Base-by-base conservation (phyloP, 2,113 vertebrate species). In the Pimephales promelas region DNA sequence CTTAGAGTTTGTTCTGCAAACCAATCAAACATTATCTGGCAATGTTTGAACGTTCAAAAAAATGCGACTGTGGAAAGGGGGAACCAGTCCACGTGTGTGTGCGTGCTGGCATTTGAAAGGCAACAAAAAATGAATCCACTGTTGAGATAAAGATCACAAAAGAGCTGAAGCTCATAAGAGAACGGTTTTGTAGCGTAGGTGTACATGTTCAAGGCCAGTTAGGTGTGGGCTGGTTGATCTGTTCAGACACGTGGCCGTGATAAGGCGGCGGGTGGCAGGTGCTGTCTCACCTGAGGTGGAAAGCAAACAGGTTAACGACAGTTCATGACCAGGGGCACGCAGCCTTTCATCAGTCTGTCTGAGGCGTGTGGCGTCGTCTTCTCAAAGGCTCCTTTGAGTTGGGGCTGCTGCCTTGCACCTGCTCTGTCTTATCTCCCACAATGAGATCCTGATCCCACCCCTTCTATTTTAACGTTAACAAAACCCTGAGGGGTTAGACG, bases 1-100 rank as follows among this genome's bases (percentile, higher is more conserved):
- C 92, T 89, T 85, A 85, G 86, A 92, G 91, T 95, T 94, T 93
- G 90, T 85, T 93, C 87, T 91, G 90, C 91, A 90, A 94, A 94
- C 85, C 92, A 81, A 81, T 88, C 87, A 84, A 88, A 80, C 75
- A 16, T 70, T 71, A 89, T 84, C 62, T 1, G 89, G 68, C 31
- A 11, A 89, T 87, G 85, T 81, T 57, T 66, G 61, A 18, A 73
- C 85, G 68, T 85, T 82, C 40, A 49, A 0, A 54, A 0, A 22
- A 10, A 83, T 66, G 72, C 11, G n/a, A 31, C 36, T 49, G 36
- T 64, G 28, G 40, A 88, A 36, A 72, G 57, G 26, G 11, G 22
- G 54, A 83, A 73, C 20, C 5, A 7, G 45, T 76, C 22, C 28
- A 26, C 56, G 43, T 66, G 82, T 66, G 14, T 45, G 43, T 49